A percentile compares a stretch with the other conserved stretches of the same genome.
Conservation (phyloP, 2,113 vertebrate species). For the Grus americana region DNA sequence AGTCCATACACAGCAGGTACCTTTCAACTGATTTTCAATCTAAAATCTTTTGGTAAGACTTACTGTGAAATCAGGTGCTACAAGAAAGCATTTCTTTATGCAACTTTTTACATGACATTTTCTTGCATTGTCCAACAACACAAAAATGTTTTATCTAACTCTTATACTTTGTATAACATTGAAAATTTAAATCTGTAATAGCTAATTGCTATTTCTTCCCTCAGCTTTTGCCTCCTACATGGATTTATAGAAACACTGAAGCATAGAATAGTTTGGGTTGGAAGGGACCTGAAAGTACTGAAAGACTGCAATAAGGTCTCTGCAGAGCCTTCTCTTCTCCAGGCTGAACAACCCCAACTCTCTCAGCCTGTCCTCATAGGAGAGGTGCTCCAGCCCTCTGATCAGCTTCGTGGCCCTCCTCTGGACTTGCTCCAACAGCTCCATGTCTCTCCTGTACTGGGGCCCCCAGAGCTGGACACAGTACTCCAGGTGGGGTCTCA, state of each 20-base stretch:
- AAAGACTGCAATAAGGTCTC: not conserved
- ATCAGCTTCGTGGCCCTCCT: too few relatives aligned
- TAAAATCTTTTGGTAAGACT: not conserved
- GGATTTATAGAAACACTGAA: not conserved
- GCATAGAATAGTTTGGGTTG: not conserved
- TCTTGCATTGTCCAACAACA: not conserved
- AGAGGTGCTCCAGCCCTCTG: too few relatives aligned
- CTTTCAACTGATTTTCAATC: not conserved
- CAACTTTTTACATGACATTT: not conserved
- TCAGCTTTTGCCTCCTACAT: not conserved
- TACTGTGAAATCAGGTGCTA: not conserved
- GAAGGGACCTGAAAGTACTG: not conserved
- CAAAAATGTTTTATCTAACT: not conserved
- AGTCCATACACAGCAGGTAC: not conserved
- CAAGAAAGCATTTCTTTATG: not conserved
- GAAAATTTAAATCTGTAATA: not conserved
- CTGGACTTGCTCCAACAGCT: too few relatives aligned
- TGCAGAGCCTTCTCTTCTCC: rapidly evolving
- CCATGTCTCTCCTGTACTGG: too few relatives aligned
- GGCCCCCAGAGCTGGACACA: too few relatives aligned
- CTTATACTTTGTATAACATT: not conserved
- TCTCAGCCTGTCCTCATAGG: too few relatives aligned
- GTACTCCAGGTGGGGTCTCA: too few relatives aligned
- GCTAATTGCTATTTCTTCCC: not conserved
- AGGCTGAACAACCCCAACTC: too few relatives aligned